Percentiles rank a stretch among this genome's conserved stretches.
phyloP scores from a whole-genome alignment of 2,888 invertebrate genomes.

The Amphiduros pacificus region DNA sequence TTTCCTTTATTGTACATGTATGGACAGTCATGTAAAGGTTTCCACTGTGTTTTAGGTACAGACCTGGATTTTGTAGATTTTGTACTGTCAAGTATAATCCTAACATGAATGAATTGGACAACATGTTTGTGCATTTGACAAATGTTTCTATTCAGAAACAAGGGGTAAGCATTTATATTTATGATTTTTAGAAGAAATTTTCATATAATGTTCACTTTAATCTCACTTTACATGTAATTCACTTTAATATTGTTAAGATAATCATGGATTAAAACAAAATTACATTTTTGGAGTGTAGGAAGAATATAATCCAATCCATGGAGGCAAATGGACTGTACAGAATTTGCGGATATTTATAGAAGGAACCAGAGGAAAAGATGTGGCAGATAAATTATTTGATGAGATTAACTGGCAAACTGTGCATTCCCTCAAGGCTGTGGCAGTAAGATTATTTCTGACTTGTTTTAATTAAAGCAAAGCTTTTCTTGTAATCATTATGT shows the following conservation, averaged over 20 bases:
- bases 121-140: constrained; percentile 84
- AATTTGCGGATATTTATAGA: constrained; percentile 88
- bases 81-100: constrained; percentile 86
- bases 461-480: no score
- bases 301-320: constrained; percentile 91
- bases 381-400: constrained; percentile 82
- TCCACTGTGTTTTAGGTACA: constrained; percentile 65
- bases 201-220: neutral
- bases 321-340: constrained; percentile 91
- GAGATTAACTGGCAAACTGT: constrained; percentile 77
- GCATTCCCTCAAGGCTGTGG: constrained; percentile 89
- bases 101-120: constrained; percentile 58
- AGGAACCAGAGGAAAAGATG: constrained; percentile 84
- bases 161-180: constrained; percentile 67
- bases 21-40: neutral
- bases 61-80: constrained; percentile 88
- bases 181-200: neutral
- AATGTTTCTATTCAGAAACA: constrained; percentile 98
- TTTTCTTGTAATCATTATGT: no score
- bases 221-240: neutral
- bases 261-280: no score
- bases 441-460: no score
- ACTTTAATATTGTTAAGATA: no score
- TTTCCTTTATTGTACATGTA: neutral
- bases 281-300: constrained; percentile 68